phyloP scores from a whole-genome alignment of 30 jellyfish, hydroid and myxozoan species.

The Nemopilema nomurai region DNA sequence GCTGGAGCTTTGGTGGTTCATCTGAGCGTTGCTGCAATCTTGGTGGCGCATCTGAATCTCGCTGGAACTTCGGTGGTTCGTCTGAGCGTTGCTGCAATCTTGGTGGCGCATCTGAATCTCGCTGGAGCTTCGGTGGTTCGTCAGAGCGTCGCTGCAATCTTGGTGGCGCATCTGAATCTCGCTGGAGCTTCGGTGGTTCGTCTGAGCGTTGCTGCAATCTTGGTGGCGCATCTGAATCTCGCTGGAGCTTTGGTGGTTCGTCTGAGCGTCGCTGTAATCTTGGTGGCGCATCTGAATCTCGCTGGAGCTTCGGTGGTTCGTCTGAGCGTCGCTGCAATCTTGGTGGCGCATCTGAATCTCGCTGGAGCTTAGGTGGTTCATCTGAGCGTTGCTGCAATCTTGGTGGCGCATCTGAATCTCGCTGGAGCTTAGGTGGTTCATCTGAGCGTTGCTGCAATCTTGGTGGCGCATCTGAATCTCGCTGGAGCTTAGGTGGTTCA shows the following conservation, averaged over 20 bases:
- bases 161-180: too few species aligned
- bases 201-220: background rate
- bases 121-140: too few species aligned
- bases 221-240: background rate
- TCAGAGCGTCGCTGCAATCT: too few species aligned
- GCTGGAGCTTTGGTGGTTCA: too few species aligned
- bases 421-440: background rate
- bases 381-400: background rate
- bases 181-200: too few species aligned
- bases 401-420: slow-evolving; percentile 8
- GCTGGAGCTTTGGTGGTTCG: slow-evolving; percentile 2
- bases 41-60: too few species aligned
- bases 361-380: background rate
- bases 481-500: too few species aligned
- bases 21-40: too few species aligned
- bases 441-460: background rate
- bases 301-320: background rate
- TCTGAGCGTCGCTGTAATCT: background rate
- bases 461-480: slow-evolving; percentile 16
- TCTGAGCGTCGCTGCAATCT: background rate
- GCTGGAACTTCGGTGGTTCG: too few species aligned
- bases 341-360: slow-evolving; percentile 5
- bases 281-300: background rate
- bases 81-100: too few species aligned
- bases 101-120: too few species aligned